Base-by-base conservation (phyloP, 2,888 invertebrate species). In the Oxytorus armatus region DNA sequence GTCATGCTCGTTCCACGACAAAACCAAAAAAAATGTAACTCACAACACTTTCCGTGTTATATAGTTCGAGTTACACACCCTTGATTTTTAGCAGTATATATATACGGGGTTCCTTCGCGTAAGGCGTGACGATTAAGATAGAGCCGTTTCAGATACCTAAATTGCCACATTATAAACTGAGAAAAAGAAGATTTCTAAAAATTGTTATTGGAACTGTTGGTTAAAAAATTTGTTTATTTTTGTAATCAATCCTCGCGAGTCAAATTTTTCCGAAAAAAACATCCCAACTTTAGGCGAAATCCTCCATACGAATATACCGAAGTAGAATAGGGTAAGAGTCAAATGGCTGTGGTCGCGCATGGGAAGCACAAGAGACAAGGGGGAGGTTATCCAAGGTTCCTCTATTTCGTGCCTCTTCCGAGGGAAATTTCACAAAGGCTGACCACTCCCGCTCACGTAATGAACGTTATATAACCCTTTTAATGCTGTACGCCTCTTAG, bases 381-480 rank as follows among this genome's bases (percentile, higher is more conserved):
- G 75, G 76, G 69, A 57, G 69, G 73, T 72, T 57, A 77, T 77
- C 76, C 59, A 75, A 74, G 82, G 79, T 82, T 81, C 83, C 75
- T 69, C 79, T 61, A 75, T 65, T 78, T 78, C 55, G 44, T 66
- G 70, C 39, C 72, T 86, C 87, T 88, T 88, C 85, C 87, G 87
- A 89, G 90, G 89, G 86, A 90, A 91, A 90, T 90, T 90, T 88
- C 88, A 90, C 91, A 90, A 91, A 90, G 89, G 88, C 89, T 90
- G 90, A 90, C 89, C 89, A n/a, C n/a, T n/a, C 75, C 81, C 49
- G 73, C 84, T 87, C 86, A 86, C 87, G 87, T 91, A 91, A 92
- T 92, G 90, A 92, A 92, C 90, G 92, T 92, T 92, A 89, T 90
- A 91, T 91, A 90, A 92, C 91, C 91, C 91, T 91, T 91, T 92